Percentiles rank a stretch among this genome's conserved stretches.
phyloP scores from a whole-genome alignment of 2,888 invertebrate species.

The Eristalinus sepulchralis region DNA sequence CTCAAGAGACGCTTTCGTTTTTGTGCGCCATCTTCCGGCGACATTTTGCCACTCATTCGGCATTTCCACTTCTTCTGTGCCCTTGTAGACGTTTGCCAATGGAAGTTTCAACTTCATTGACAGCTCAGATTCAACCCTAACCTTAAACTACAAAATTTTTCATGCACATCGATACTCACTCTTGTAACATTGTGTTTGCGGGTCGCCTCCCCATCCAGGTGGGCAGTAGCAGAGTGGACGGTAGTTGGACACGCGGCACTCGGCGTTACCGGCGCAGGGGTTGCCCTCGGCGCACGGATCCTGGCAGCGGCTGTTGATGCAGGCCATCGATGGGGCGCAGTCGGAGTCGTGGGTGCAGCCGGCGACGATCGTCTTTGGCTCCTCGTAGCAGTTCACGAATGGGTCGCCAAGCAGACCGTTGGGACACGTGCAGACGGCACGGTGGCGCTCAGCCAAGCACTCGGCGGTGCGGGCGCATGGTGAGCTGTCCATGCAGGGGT shows the following conservation, averaged over 20 bases:
- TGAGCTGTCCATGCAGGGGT: conserved; percentile 86
- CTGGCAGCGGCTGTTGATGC: conserved; percentile 89
- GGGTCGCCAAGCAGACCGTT: conserved; percentile 89
- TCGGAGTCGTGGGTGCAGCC: conserved; percentile 89
- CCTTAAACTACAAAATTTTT: no score
- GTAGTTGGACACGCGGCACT: conserved; percentile 89
- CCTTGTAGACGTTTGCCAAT: no score
- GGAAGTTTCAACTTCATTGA: no score
- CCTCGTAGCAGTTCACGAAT: conserved; percentile 86
- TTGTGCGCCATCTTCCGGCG: no score
- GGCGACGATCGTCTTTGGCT: conserved; percentile 81
- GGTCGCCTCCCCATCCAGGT: conserved; percentile 93
- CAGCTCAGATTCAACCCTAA: no score
- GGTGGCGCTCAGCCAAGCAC: conserved; percentile 89
- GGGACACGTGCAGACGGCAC: conserved; percentile 89
- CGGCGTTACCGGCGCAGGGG: conserved; percentile 90
- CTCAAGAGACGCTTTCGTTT: no score
- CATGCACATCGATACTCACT: conserved; percentile 89
- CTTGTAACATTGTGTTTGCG: conserved; percentile 91
- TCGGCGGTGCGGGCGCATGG: conserved; percentile 90
- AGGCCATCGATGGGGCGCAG: conserved; percentile 89
- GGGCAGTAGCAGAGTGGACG: conserved; percentile 93
- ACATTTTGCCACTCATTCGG: no score
- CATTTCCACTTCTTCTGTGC: no score
- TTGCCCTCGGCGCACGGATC: conserved; percentile 89